phyloP scores from a whole-genome alignment of 2,888 invertebrate genomes.

The Xanthorhoe designata region DNA sequence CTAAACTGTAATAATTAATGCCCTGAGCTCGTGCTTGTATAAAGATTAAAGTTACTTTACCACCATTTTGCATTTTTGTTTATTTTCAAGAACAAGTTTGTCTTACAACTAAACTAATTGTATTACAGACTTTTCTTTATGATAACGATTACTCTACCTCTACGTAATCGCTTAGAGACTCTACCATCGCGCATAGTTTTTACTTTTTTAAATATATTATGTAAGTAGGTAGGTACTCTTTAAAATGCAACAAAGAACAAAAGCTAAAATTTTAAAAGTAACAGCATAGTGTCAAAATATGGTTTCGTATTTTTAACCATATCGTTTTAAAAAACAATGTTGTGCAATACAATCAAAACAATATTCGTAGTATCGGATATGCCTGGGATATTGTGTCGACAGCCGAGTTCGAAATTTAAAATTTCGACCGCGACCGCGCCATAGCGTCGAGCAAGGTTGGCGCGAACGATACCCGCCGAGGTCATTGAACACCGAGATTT shows the following conservation, averaged over 20 bases:
- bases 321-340: slow-evolving; percentile 1
- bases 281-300: not conserved
- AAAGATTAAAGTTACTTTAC: not conserved
- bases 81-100: slow-evolving; percentile 8
- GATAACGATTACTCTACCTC: too few relatives aligned
- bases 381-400: slow-evolving; percentile 12
- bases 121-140: not conserved
- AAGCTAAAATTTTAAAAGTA: not conserved
- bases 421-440: slow-evolving; percentile 56
- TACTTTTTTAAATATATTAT: too few relatives aligned
- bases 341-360: slow-evolving; percentile 3
- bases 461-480: slow-evolving; percentile 55
- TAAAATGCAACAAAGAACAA: too few relatives aligned
- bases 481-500: slow-evolving; percentile 77
- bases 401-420: slow-evolving; percentile 37
- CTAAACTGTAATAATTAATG: slow-evolving; percentile 25
- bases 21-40: slow-evolving; percentile 14
- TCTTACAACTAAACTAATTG: not conserved
- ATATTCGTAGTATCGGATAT: slow-evolving; percentile 13
- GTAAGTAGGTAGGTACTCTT: too few relatives aligned
- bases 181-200: not conserved
- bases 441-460: slow-evolving; percentile 47
- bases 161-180: not conserved
- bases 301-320: not conserved
- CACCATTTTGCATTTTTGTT: slow-evolving; percentile 11